Evolutionary conservation across 1,140 invertebrate genomes (phyloP).

Genomic region (Formica selysi): DNA sequence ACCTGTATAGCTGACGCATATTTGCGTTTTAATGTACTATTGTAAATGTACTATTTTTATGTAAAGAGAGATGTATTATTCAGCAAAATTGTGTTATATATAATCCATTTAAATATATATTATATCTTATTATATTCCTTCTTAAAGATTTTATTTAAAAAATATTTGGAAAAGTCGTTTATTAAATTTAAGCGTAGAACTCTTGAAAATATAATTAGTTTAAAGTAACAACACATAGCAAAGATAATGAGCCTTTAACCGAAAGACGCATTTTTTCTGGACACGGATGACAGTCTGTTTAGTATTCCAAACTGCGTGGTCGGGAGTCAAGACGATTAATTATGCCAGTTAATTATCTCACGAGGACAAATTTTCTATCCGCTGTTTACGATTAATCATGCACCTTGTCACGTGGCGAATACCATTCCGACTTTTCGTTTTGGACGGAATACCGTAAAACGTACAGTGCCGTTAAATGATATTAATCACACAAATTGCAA

Average conservation of each 20-base stretch:
- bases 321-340: slow-evolving; percentile 80
- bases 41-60: too few species aligned
- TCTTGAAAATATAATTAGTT: slow-evolving; percentile 28
- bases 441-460: slow-evolving; percentile 49
- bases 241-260: slow-evolving; percentile 46
- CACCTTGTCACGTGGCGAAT: slow-evolving; percentile 73
- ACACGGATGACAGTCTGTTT: slow-evolving; percentile 71
- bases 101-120: neutral
- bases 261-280: slow-evolving; percentile 64
- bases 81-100: neutral
- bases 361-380: slow-evolving; percentile 82
- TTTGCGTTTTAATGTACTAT: neutral
- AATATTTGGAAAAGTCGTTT: neutral
- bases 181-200: neutral
- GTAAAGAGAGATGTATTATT: neutral
- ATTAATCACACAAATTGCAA: slow-evolving; percentile 51
- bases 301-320: slow-evolving; percentile 77
- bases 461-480: slow-evolving; percentile 37
- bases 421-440: slow-evolving; percentile 69
- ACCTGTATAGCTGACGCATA: neutral
- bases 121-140: neutral
- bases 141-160: neutral
- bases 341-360: slow-evolving; percentile 82
- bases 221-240: neutral
- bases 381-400: slow-evolving; percentile 80